Conservation (phyloP, 92 coral and sea anemone species). For the Anthopleura xanthogrammica region DNA sequence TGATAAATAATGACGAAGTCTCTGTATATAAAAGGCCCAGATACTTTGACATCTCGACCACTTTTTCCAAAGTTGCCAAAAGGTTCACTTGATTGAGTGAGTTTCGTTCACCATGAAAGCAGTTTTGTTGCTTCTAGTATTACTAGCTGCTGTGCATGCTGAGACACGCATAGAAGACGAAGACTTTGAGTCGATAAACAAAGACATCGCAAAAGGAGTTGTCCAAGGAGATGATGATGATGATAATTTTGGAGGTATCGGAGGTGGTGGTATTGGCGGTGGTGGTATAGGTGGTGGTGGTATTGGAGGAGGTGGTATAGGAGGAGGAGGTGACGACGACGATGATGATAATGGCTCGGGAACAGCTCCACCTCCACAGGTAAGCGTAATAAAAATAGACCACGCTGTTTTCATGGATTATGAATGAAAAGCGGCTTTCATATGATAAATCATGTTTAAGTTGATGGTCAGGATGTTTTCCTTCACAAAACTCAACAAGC, state of each 20-base stretch:
- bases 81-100: neutral
- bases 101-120: neutral
- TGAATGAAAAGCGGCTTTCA: too few species aligned
- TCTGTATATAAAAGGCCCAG: neutral
- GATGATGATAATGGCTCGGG: slow-evolving; percentile 1
- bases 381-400: neutral
- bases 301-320: too few species aligned
- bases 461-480: too few species aligned
- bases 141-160: neutral
- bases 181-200: neutral
- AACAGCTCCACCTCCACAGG: neutral
- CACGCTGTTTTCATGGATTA: too few species aligned
- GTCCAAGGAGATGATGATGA: slow-evolving; percentile 4
- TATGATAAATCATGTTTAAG: too few species aligned
- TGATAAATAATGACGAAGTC: neutral
- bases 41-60: neutral
- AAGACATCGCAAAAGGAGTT: neutral
- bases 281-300: too few species aligned
- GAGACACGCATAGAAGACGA: neutral
- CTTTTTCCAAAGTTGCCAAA: neutral
- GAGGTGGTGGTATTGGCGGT: too few species aligned
- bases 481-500: too few species aligned
- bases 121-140: neutral
- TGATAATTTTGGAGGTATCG: neutral
- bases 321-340: neutral